These are phyloP conservation scores for Rotaria macrura DNA, from an alignment of 2,888 invertebrate genomes.

Conservation along the genomic window DNA sequence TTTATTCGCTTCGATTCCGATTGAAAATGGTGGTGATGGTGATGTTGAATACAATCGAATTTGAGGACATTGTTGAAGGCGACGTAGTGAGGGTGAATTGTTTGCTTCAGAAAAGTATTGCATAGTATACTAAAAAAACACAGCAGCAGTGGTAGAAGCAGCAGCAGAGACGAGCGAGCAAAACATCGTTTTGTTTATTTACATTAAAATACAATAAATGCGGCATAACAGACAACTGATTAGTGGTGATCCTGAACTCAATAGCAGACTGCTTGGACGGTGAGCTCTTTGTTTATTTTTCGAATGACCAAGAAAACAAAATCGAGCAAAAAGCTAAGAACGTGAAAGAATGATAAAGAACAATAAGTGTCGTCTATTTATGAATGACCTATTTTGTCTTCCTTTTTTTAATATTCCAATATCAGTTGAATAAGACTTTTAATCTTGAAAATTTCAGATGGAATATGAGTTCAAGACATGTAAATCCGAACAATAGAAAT, in stretches of 20 bases:
- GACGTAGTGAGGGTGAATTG: not conserved
- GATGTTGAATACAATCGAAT: not conserved
- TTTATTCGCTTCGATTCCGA: not conserved
- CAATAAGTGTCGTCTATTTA: not conserved
- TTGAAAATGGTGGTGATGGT: not conserved
- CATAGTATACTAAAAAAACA: not conserved
- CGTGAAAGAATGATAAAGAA: not conserved
- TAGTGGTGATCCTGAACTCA: not conserved
- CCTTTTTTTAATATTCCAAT: no score
- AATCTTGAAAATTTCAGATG: not conserved
- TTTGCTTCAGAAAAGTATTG: not conserved
- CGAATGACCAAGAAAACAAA: not conserved
- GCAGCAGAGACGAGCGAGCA: not conserved
- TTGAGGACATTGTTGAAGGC: not conserved
- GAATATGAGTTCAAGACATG: constrained; percentile 6
- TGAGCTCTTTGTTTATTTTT: not conserved
- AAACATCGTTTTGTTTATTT: not conserved
- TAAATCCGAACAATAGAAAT: not conserved
- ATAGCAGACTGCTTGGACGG: not conserved
- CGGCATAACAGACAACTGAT: not conserved
- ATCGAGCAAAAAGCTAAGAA: not conserved
- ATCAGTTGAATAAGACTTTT: no score
- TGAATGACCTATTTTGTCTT: not conserved
- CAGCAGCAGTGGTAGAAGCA: not conserved
- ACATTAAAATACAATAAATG: not conserved